phyloP scores from a whole-genome alignment of 2,888 invertebrate species.

The Tenthredo notha region DNA sequence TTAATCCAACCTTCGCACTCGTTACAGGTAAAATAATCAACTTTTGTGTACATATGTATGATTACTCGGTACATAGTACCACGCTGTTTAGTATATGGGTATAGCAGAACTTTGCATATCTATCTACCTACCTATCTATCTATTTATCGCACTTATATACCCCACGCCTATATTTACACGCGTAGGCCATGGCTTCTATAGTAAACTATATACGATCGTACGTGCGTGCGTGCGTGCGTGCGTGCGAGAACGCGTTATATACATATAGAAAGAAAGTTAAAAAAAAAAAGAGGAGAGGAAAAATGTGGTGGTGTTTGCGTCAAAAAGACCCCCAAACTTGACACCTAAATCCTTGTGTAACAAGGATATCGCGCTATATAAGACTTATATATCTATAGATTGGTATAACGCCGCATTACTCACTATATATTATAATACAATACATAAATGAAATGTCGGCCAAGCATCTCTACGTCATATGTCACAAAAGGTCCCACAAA shows the following conservation, averaged over 20 bases:
- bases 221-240: constrained; percentile 29
- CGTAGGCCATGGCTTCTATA: not conserved
- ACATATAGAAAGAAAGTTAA: not conserved
- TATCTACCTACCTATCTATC: constrained; percentile 24
- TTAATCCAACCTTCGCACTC: not conserved
- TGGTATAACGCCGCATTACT: not conserved
- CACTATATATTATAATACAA: constrained; percentile 4
- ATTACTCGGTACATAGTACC: not conserved
- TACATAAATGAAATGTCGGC: not conserved
- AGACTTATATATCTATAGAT: not conserved
- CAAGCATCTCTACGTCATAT: constrained; percentile 11
- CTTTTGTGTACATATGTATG: not conserved
- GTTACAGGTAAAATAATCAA: constrained; percentile 21
- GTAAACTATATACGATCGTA: not conserved
- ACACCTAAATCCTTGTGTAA: not conserved
- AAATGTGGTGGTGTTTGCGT: not conserved
- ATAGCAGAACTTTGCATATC: constrained; percentile 28
- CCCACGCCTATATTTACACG: constrained; percentile 47
- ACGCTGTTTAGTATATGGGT: not conserved
- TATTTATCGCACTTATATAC: constrained; percentile 23
- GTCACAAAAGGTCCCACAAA: not conserved
- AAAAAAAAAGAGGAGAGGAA: not conserved
- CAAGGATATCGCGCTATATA: constrained; percentile 19
- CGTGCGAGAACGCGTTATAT: not conserved
- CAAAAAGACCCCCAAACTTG: not conserved